Conservation (phyloP, 2,797 vertebrate species). For the Gymnodraco acuticeps region DNA sequence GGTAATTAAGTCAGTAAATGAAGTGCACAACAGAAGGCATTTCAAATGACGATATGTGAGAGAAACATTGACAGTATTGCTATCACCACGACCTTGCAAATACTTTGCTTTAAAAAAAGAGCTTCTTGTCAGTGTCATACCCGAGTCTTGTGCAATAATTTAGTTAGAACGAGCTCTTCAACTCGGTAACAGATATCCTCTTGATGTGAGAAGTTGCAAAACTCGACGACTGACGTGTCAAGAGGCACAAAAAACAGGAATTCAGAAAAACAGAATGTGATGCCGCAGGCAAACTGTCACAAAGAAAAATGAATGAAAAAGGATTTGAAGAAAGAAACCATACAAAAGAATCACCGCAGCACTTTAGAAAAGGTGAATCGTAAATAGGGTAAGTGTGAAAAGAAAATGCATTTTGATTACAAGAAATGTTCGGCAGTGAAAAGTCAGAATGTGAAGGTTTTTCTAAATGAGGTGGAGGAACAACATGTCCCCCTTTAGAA, state of each 20-base stretch:
- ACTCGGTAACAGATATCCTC: constrained; percentile 54
- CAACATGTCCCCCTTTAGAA: background rate
- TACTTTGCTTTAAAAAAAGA: constrained; percentile 19
- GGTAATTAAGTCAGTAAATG: constrained; percentile 33
- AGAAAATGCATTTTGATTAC: constrained; percentile 15
- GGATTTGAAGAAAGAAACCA: constrained; percentile 7
- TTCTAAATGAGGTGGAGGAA: background rate
- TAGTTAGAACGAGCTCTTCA: constrained; percentile 51
- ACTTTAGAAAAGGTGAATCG: constrained; percentile 15
- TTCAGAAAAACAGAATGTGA: constrained; percentile 60
- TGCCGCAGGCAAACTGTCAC: constrained; percentile 52
- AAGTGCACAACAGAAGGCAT: constrained; percentile 16
- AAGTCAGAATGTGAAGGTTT: constrained; percentile 23
- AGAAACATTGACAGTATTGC: constrained; percentile 33
- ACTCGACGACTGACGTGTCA: constrained; percentile 58
- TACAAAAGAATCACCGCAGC: constrained; percentile 21
- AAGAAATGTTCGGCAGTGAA: constrained; percentile 2
- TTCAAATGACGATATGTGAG: constrained; percentile 32
- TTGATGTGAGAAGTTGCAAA: constrained; percentile 58
- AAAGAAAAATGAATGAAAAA: constrained; percentile 8
- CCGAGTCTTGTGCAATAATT: constrained; percentile 22
- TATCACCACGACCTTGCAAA: constrained; percentile 28
- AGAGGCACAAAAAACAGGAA: constrained; percentile 58
- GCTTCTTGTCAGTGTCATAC: constrained; percentile 43
- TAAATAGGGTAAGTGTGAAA: constrained; percentile 11